Evolutionary conservation across 2,797 vertebrate species (phyloP), one percentile per base, ranked within the genome.

Genomic region (Triplophysa yarkandensis): DNA sequence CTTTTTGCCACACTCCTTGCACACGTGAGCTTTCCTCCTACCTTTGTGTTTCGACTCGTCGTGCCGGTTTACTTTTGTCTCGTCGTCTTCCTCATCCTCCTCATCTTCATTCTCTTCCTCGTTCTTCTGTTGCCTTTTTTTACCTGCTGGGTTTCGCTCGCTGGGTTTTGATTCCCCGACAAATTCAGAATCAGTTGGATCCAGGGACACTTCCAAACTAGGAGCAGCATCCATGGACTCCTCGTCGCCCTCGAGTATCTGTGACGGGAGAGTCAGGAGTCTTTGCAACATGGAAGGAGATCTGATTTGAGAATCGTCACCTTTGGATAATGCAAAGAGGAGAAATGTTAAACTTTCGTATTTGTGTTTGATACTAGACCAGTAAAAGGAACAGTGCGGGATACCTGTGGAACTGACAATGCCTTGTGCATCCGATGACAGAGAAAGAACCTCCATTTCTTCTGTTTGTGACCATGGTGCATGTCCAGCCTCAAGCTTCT

Each of bases 221-320:
- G 72, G 73, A 16, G 83, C 78, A 1, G 77, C 74, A 9, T 91
- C 89, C n/a, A 78, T 85, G 69, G 82, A 77, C 0, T 88, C 84
- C 0, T 87, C 85, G 0, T 90, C 86, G 0, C 66, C 77, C 5
- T 91, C 89, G 34, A 91, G 83, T 71, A 91, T 84, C 88, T 92
- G 91, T 11, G 90, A 88, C 3, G 92, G 90, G 1, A 92, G 85
- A 0, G 92, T 93, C 58, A 93, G 86, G 44, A 93, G 88, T 17
- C 92, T 88, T n/a, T 93, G 92, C 4, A 93, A 86, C 91, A 93
- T 93, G 6, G 92, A 93, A 8, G 90, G 88, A 0, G 91, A 91
- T 9, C 89, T 88, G 43, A 86, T 78, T 0, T 84, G 81, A 0
- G 81, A 79, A 6, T 84, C 68, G 0, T 84, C 85, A 65, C 78